phyloP scores from a whole-genome alignment of 2,888 invertebrate genomes.

The Heliconius aoede region DNA sequence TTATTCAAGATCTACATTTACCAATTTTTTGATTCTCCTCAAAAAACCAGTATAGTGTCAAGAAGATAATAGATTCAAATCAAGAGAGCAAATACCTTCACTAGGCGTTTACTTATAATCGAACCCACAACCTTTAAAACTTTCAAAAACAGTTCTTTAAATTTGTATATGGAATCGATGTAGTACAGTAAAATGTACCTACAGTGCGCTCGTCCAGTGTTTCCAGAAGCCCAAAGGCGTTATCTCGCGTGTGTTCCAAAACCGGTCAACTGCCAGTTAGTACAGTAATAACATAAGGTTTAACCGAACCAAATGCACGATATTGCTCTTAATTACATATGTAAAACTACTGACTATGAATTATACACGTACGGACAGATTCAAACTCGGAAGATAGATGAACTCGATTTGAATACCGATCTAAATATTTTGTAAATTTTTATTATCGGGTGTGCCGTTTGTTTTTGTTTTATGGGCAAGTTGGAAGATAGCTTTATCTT shows the following conservation, averaged over 20 bases:
- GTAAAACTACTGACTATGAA: conserved; percentile 20
- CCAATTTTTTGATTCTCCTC: background rate
- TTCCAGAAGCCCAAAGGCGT: conserved; percentile 44
- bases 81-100: background rate
- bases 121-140: background rate
- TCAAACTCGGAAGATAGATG: conserved; percentile 12
- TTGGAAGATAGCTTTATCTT: background rate
- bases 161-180: conserved; percentile 16
- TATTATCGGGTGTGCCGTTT: conserved; percentile 1
- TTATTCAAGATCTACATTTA: too few relatives aligned
- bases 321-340: conserved; percentile 43
- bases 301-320: conserved; percentile 45
- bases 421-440: conserved; percentile 25
- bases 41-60: background rate
- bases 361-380: conserved; percentile 23
- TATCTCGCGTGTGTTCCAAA: conserved; percentile 50
- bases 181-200: conserved; percentile 19
- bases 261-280: conserved; percentile 46
- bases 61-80: background rate
- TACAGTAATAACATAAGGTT: conserved; percentile 42
- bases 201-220: background rate
- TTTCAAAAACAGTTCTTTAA: background rate
- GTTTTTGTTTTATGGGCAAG: background rate
- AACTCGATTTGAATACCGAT: conserved; percentile 21
- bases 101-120: background rate